Percentiles rank a stretch among this genome's conserved stretches.
These are phyloP conservation scores for Gymnorhina tibicen DNA, from an alignment of 2,113 vertebrate genomes.

Conservation along the genomic window DNA sequence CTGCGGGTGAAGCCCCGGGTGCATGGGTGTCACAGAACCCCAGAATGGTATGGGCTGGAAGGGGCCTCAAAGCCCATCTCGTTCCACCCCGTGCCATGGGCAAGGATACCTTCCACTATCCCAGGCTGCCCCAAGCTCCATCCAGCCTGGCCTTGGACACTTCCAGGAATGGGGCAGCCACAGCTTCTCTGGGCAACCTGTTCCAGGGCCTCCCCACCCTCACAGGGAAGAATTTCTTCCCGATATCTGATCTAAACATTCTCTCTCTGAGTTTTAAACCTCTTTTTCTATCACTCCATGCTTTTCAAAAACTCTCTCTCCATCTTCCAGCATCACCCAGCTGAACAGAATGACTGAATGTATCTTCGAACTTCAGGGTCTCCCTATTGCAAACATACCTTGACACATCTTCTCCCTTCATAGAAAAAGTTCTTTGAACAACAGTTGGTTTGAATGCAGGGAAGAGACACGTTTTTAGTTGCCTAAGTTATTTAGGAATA, in stretches of 20 bases:
- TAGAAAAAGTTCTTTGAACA: not conserved
- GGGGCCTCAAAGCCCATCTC: rapidly evolving
- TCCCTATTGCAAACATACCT: not conserved
- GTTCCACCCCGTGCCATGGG: not conserved
- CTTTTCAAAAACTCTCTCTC: not conserved
- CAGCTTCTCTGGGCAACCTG: not conserved
- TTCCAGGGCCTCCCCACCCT: not conserved
- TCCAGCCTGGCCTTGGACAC: not conserved
- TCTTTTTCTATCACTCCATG: not conserved
- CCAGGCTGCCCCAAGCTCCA: rapidly evolving
- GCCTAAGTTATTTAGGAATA: not conserved
- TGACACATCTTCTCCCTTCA: not conserved
- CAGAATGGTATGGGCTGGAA: not conserved
- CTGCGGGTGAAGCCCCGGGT: not conserved
- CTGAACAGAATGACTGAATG: not conserved
- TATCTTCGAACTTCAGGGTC: not conserved
- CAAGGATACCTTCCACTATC: not conserved
- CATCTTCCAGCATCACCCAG: not conserved
- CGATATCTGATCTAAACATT: not conserved
- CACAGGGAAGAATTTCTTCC: not conserved
- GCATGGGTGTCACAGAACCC: not conserved
- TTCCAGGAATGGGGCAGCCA: not conserved
- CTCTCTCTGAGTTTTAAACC: not conserved
- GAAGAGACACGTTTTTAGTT: not conserved
- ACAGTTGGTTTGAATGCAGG: not conserved